Evolutionary conservation across 2,888 invertebrate genomes (phyloP).

Genomic region (Dyspetes luteomarginatus): DNA sequence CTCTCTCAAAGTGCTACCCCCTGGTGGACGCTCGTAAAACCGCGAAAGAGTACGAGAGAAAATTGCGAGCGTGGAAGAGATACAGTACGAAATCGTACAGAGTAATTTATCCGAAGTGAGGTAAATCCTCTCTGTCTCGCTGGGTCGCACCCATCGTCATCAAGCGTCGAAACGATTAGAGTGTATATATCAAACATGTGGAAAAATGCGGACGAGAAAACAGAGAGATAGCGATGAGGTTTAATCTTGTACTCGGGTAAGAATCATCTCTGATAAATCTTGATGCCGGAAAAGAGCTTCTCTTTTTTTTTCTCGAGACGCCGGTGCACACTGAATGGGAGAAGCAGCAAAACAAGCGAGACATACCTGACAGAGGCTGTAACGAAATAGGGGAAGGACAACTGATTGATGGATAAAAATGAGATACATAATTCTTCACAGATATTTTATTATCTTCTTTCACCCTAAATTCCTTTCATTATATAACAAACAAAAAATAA

Average conservation of each 20-base stretch:
- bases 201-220: conserved; percentile 7
- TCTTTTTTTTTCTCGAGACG: conserved; percentile 30
- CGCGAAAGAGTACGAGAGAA: conserved; percentile 47
- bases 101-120: conserved; percentile 47
- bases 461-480: background rate
- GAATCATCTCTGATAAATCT: conserved; percentile 52
- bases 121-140: conserved; percentile 46
- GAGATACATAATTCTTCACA: background rate
- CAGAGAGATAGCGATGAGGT: conserved; percentile 11
- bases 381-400: conserved; percentile 22
- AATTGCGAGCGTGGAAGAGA: conserved; percentile 51
- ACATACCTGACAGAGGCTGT: background rate
- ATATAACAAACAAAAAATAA: background rate
- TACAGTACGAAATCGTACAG: conserved; percentile 7
- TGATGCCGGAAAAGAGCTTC: conserved; percentile 8
- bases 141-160: conserved; percentile 57
- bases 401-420: conserved; percentile 37
- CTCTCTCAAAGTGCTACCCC: background rate
- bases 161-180: conserved; percentile 52
- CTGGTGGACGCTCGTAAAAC: conserved; percentile 1
- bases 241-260: conserved; percentile 47
- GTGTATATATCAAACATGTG: conserved; percentile 11
- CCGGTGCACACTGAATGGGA: conserved; percentile 4
- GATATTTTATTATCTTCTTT: background rate
- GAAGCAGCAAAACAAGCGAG: background rate